phyloP scores from a whole-genome alignment of 2,113 vertebrate species.

The Bombycilla garrulus region DNA sequence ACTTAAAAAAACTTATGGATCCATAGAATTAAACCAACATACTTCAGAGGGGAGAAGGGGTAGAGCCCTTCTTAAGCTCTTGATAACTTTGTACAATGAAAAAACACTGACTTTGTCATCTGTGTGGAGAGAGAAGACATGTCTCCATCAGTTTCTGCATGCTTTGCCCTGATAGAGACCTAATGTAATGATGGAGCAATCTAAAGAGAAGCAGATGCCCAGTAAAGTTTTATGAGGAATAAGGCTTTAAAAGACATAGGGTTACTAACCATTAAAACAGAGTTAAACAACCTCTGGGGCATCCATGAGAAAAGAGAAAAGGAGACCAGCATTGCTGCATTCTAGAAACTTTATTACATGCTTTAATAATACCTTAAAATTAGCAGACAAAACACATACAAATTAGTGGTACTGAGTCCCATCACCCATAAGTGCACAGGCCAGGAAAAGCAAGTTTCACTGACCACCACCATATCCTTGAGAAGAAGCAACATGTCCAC shows the following conservation, averaged over 20 bases:
- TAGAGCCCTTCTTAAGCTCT: neutral
- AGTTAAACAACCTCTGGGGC: neutral
- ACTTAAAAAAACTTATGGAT: rapidly evolving
- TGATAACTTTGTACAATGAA: neutral
- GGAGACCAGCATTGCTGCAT: neutral
- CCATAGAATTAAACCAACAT: neutral
- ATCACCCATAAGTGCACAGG: neutral
- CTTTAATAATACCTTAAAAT: neutral
- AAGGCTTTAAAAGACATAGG: neutral
- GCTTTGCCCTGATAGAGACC: neutral
- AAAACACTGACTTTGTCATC: neutral
- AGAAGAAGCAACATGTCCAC: neutral
- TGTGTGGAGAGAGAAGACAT: neutral
- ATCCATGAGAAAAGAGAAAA: neutral
- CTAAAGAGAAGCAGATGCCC: neutral
- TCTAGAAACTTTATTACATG: neutral
- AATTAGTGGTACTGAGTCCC: neutral
- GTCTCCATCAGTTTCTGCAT: neutral
- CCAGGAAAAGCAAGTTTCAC: neutral
- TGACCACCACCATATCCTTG: neutral
- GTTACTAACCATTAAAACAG: neutral
- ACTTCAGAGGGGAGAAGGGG: rapidly evolving
- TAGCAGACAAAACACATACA: neutral
- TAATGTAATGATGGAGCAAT: neutral
- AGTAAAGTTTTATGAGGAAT: neutral